Evolutionary conservation across 2,888 invertebrate genomes (phyloP), one percentile per base, ranked within the genome.

Genomic region (Ectemnius cavifrons): DNA sequence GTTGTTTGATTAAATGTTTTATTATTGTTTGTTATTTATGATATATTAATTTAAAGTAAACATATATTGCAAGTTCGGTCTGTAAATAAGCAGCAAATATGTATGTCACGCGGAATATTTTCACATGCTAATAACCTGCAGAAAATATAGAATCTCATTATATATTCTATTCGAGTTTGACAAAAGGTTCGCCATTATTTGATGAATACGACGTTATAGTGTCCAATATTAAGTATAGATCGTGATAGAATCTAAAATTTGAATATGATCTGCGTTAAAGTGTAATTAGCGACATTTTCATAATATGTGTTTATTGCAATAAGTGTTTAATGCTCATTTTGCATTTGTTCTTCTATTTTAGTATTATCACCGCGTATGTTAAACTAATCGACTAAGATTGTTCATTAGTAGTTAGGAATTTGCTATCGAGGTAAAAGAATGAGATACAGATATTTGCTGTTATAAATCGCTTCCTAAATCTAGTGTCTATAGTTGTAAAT

Each of bases 391-490:
- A 73, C 23, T 57, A 57, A 67, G 58, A 63, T 49, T 14, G 57
- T 37, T 37, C 8, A 11, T 11, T 6, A 37, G 8, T 37, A 37
- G 37, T 37, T 37, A 37, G 37, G 37, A 11, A 37, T 37, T 37
- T 11, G 37, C 37, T 37, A 37, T 2, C 8, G 37, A 11, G 37
- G 37, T 59, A 64, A 73, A 20, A 20, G 58, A 66, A 63, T 23
- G 62, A 62, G 45, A 61, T 63, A 61, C 60, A 75, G 68, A 67
- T 28, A 52, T 46, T 62, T 73, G 56, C 65, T 69, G 62, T 75
- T 71, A 57, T 75, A 73, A 66, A 71, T 71, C 65, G 37, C 27
- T 75, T 75, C 64, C 62, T 66, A 59, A 66, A 71, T 66, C 60
- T 14, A 63, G 68, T 71, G 52, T 52, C n/a, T 52, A 63, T 37